phyloP scores from a whole-genome alignment of 2,888 invertebrate species.

The Lycocerus yunnanus region DNA sequence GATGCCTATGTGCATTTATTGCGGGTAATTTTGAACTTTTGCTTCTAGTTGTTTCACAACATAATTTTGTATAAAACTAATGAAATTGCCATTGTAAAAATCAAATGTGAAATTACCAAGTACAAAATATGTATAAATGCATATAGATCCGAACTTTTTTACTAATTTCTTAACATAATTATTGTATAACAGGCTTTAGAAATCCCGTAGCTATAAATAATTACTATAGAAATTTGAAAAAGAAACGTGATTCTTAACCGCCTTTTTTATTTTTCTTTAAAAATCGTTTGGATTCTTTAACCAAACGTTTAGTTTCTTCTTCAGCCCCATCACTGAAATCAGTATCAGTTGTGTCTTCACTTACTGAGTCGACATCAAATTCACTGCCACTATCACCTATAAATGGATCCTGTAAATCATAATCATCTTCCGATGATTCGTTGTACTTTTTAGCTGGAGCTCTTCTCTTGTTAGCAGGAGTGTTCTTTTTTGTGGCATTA shows the following conservation, averaged over 20 bases:
- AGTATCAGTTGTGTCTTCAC: slow-evolving; percentile 24
- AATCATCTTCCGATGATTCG: slow-evolving; percentile 35
- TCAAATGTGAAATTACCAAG: not conserved
- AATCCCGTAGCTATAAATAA: no score
- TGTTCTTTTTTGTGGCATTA: not conserved
- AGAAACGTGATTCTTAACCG: not conserved
- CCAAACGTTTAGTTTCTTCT: slow-evolving; percentile 25
- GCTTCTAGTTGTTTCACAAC: no score
- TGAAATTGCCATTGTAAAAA: no score
- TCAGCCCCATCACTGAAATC: slow-evolving; percentile 22
- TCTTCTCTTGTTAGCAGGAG: slow-evolving; percentile 5
- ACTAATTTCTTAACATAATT: not conserved
- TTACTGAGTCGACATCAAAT: slow-evolving; percentile 24
- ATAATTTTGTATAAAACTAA: no score
- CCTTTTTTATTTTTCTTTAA: slow-evolving; percentile 20
- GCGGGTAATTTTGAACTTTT: no score
- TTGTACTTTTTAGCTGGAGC: slow-evolving; percentile 1
- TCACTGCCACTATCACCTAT: slow-evolving; percentile 34
- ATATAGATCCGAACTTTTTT: not conserved
- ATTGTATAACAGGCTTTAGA: not conserved
- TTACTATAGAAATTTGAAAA: not conserved
- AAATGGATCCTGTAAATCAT: slow-evolving; percentile 38
- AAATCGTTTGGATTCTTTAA: slow-evolving; percentile 35
- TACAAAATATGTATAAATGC: no score
- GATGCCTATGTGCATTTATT: not conserved